phyloP scores from a whole-genome alignment of 2,797 vertebrate genomes.

The Peromyscus nudipes region DNA sequence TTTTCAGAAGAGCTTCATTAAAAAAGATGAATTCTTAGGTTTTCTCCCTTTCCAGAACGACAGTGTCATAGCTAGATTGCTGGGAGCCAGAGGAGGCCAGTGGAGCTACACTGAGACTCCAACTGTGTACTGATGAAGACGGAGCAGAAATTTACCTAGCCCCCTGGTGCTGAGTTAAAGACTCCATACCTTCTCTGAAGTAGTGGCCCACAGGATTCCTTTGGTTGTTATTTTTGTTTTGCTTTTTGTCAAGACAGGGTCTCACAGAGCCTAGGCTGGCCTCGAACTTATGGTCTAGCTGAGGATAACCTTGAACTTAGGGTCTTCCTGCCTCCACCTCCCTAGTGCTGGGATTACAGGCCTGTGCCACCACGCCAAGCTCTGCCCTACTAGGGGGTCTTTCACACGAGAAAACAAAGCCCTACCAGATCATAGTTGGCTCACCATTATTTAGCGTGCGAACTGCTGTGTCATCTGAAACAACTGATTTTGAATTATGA shows the following conservation, averaged over 20 bases:
- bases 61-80: neutral
- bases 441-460: neutral
- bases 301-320: neutral
- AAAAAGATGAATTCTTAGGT: neutral
- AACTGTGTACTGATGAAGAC: neutral
- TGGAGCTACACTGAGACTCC: neutral
- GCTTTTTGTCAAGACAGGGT: neutral
- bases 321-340: neutral
- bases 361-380: neutral
- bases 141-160: neutral
- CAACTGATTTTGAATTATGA: constrained; percentile 11
- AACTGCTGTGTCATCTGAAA: neutral
- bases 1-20: neutral
- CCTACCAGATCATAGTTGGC: neutral
- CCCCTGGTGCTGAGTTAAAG: neutral
- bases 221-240: neutral
- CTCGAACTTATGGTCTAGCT: neutral
- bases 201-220: neutral
- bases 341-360: too few relatives aligned
- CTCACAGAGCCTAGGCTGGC: neutral
- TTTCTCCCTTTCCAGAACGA: constrained; percentile 49
- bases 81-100: neutral
- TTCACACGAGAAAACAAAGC: neutral
- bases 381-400: neutral
- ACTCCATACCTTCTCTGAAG: neutral